Percentiles rank a stretch among this genome's conserved stretches.
phyloP scores from a whole-genome alignment of 2,797 vertebrate genomes.

The Amblyraja radiata region DNA sequence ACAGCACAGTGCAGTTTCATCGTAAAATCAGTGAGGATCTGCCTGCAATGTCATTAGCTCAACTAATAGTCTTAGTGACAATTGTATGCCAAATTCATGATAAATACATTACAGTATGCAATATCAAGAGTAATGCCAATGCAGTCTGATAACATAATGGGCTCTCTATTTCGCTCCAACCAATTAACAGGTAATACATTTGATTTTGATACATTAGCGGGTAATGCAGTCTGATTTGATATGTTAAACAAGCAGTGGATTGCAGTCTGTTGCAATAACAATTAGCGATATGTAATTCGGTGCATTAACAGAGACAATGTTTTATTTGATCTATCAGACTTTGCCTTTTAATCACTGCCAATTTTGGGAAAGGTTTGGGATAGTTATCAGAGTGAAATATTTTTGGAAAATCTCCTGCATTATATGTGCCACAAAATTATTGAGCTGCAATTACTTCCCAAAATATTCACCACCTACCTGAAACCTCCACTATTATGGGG shows the following conservation, averaged over 20 bases:
- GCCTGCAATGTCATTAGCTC: neutral
- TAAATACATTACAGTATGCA: neutral
- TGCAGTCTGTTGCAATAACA: too few species aligned
- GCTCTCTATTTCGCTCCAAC: neutral
- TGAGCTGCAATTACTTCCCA: too few species aligned
- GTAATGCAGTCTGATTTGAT: neutral
- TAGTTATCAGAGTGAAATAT: neutral
- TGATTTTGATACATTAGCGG: neutral
- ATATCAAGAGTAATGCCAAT: neutral
- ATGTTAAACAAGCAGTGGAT: neutral
- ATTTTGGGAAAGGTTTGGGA: neutral
- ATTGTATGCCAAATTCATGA: neutral
- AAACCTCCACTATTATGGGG: neutral
- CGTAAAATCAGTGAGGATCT: neutral
- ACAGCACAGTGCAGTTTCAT: neutral
- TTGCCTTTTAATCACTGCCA: neutral
- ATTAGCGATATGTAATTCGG: too few species aligned
- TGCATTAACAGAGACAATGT: neutral
- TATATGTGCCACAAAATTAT: neutral
- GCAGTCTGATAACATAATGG: neutral
- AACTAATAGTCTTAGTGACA: neutral
- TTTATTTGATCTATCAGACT: neutral
- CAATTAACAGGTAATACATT: neutral
- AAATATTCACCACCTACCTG: neutral
- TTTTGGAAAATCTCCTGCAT: neutral